Evolutionary conservation across 2,888 invertebrate genomes (phyloP).

Genomic region (Allophyes oxyacanthae): DNA sequence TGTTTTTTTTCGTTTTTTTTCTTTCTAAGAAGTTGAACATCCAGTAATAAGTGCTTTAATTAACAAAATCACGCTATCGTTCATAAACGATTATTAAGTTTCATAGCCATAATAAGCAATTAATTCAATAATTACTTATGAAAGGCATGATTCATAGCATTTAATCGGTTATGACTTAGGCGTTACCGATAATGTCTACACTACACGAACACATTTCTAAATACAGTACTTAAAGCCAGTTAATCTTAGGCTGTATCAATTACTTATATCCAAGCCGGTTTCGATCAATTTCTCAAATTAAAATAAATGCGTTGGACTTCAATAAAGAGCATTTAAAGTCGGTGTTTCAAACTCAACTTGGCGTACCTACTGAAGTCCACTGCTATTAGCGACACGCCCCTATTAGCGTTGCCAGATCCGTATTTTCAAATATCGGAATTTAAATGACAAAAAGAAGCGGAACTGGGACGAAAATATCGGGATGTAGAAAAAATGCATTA

Average conservation of each 20-base stretch:
- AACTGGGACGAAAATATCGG: no score
- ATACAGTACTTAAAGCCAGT: slow-evolving; percentile 7
- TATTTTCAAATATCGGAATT: no score
- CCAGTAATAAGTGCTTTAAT: no score
- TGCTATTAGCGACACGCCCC: no score
- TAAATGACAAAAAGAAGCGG: no score
- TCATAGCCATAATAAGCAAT: slow-evolving; percentile 6
- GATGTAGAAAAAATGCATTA: no score
- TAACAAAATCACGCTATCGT: no score
- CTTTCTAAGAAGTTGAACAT: no score
- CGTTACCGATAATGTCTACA: slow-evolving; percentile 27
- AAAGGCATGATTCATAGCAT: slow-evolving; percentile 9
- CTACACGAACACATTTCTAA: slow-evolving; percentile 18
- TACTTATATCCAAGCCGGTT: neutral
- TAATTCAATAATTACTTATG: slow-evolving; percentile 15
- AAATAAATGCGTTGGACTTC: slow-evolving; percentile 17
- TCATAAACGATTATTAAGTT: neutral
- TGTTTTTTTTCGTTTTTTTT: no score
- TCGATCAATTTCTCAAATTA: slow-evolving; percentile 17
- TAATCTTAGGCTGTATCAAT: slow-evolving; percentile 11
- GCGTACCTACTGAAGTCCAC: no score
- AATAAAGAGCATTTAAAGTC: neutral
- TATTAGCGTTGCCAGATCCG: no score
- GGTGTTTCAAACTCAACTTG: no score
- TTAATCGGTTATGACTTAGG: slow-evolving; percentile 31